These are phyloP conservation scores for Carlito syrichta DNA, from an alignment of 2,113 vertebrate species.

Conservation along the genomic window DNA sequence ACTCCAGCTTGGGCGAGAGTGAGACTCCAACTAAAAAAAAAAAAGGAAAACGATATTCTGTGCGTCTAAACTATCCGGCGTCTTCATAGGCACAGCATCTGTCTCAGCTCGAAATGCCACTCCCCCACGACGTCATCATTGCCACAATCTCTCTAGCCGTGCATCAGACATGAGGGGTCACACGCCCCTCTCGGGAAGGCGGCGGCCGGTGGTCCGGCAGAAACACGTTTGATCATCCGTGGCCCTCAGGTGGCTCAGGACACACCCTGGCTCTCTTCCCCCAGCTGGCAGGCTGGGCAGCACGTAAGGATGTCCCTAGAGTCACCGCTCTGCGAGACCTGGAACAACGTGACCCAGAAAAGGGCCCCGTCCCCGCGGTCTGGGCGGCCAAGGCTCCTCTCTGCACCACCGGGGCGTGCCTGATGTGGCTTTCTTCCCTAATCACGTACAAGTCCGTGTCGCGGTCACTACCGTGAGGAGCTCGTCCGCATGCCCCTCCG, in stretches of 20 bases:
- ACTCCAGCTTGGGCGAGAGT: no score
- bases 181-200: not conserved
- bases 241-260: fast-evolving
- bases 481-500: fast-evolving
- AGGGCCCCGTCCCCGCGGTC: not conserved
- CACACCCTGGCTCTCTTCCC: no score
- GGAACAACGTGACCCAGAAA: not conserved
- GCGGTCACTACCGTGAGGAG: fast-evolving
- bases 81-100: not conserved
- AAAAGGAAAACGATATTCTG: no score
- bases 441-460: fast-evolving
- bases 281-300: fast-evolving
- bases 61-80: not conserved
- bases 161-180: not conserved
- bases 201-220: fast-evolving
- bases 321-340: not conserved
- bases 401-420: not conserved
- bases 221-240: fast-evolving
- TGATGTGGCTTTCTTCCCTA: fast-evolving
- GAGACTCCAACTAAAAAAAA: no score
- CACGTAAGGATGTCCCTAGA: fast-evolving
- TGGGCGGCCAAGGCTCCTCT: not conserved
- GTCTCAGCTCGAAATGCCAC: not conserved
- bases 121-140: not conserved
- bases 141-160: not conserved